Percentiles rank a stretch among this genome's conserved stretches.
These are phyloP conservation scores for Epinephelus lanceolatus DNA, from an alignment of 2,113 vertebrate species.

Conservation along the genomic window DNA sequence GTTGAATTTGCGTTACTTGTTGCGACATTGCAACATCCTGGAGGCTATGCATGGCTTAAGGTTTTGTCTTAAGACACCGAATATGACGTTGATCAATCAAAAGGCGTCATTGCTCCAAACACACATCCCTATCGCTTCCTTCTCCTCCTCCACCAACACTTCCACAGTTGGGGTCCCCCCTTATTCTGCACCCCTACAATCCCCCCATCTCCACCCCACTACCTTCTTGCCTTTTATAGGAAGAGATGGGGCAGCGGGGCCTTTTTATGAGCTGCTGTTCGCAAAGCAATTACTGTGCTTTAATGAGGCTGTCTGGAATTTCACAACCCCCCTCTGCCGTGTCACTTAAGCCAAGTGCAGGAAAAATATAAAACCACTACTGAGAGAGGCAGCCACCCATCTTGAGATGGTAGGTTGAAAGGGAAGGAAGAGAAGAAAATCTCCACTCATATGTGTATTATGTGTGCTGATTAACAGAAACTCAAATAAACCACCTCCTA, in stretches of 20 bases:
- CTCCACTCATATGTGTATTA: background rate
- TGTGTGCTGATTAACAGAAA: slow-evolving; percentile 9
- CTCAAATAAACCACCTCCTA: slow-evolving; percentile 1
- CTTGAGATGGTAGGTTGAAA: background rate
- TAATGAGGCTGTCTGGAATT: slow-evolving; percentile 77
- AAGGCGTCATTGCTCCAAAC: background rate
- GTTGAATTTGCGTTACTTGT: too few relatives aligned
- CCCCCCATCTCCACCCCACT: background rate
- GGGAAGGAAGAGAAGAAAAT: background rate
- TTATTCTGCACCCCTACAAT: background rate
- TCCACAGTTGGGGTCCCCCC: slow-evolving; percentile 24
- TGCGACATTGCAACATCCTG: too few relatives aligned
- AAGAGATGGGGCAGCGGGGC: slow-evolving; percentile 49
- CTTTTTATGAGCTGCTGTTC: slow-evolving; percentile 70
- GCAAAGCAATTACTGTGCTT: slow-evolving; percentile 71
- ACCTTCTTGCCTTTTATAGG: slow-evolving; percentile 37
- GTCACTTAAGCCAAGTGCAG: slow-evolving; percentile 54
- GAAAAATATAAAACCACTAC: slow-evolving; percentile 57
- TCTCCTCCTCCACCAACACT: slow-evolving; percentile 6
- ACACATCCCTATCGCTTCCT: background rate
- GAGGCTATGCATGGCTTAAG: too few relatives aligned
- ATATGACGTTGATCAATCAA: background rate
- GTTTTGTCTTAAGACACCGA: background rate
- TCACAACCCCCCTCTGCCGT: slow-evolving; percentile 53
- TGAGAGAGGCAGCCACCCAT: slow-evolving; percentile 13